Evolutionary conservation across 1,140 invertebrate species (phyloP), one percentile per base, ranked within the genome.

Genomic region (Drosophila bifasciata): DNA sequence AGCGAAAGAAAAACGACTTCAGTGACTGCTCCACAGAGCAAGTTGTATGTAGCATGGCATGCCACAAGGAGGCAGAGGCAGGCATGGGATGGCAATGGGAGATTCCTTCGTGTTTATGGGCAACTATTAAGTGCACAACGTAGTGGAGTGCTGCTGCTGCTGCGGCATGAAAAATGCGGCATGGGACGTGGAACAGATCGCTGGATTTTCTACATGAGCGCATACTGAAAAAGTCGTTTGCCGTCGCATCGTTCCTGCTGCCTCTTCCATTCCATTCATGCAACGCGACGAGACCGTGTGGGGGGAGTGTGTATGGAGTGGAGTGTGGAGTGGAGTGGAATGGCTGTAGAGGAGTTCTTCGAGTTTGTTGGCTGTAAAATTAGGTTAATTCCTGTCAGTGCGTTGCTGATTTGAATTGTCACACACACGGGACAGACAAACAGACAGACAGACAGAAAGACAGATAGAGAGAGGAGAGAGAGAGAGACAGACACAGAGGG

Each of bases 351-450:
- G 51, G 58, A 60, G 69, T 72, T 36, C 32, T 60, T 53, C 59
- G 68, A 62, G 57, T 67, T 73, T 62, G 81, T 62, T 76, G 76
- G 68, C 81, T 90, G 72, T 76, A 76, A 90, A 90, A 90, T 90
- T 90, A 86, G 86, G 86, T 89, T 90, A 90, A 90, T 86, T 86
- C 86, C 86, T 73, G 81, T 81, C 86, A 86, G 66, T 74, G 86
- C 67, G 80, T 79, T 79, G 78, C 83, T 88, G 83, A 83, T 75
- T 59, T 58, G 46, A 75, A 57, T 75, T 75, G 70, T 64, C 55
- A 61, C 66, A 49, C 61, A 56, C 39, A 41, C 32, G 40, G 36
- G 32, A 46, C 59, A 52, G 16, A 52, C n/a, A 5, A 28, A 46
- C n/a, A 45, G n/a, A 53, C 16, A 17, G 50, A 15, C n/a, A 23